phyloP scores from a whole-genome alignment of 2,888 invertebrate species.

The Diarsia rubi region DNA sequence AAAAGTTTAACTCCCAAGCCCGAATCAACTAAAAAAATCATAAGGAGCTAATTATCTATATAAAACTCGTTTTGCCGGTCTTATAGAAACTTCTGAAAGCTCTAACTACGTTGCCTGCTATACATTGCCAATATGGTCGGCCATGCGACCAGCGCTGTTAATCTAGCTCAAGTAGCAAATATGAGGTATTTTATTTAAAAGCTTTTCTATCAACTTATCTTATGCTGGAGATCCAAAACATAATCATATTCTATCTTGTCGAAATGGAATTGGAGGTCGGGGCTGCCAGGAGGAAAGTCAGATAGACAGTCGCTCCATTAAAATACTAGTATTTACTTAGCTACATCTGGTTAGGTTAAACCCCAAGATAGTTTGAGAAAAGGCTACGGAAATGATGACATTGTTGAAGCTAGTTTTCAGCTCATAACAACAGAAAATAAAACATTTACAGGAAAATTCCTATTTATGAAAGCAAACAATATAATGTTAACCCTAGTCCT shows the following conservation, averaged over 20 bases:
- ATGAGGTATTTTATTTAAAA: neutral
- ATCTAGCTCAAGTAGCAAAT: neutral
- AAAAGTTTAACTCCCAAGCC: neutral
- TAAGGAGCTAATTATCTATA: neutral
- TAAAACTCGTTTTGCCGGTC: neutral
- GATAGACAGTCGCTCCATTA: neutral
- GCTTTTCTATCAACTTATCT: neutral
- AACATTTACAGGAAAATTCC: slow-evolving; percentile 1
- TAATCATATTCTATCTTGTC: neutral
- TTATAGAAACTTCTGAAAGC: neutral
- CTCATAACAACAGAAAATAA: neutral
- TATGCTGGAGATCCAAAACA: neutral
- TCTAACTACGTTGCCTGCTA: neutral
- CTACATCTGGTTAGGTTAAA: neutral
- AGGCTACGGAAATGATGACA: neutral
- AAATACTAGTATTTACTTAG: neutral
- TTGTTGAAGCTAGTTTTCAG: neutral
- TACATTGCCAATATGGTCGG: neutral
- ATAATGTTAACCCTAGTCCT: neutral
- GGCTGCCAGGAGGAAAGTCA: no score
- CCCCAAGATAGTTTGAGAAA: neutral
- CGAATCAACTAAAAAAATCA: neutral
- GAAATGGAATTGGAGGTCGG: neutral
- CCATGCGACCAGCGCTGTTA: neutral
- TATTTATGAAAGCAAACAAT: neutral